These are phyloP conservation scores for Thera obeliscata DNA, from an alignment of 2,888 invertebrate species.

Conservation along the genomic window DNA sequence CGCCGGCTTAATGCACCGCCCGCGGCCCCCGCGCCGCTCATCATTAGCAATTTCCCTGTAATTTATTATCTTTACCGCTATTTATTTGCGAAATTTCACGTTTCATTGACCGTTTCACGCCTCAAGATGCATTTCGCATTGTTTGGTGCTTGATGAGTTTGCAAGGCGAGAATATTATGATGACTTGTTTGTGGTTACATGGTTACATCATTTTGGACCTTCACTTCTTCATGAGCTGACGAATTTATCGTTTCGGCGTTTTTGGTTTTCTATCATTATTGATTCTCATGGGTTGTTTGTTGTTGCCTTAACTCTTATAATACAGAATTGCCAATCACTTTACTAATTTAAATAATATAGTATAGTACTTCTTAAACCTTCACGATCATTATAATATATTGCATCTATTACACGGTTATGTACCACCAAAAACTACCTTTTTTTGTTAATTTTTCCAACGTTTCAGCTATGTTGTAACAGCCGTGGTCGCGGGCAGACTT, in stretches of 20 bases:
- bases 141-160: conserved; percentile 3
- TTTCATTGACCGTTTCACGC: conserved; percentile 57
- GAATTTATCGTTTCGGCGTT: background rate
- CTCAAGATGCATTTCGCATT: conserved; percentile 41
- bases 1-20: conserved; percentile 84
- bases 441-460: too few relatives aligned
- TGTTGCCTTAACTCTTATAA: background rate
- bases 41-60: conserved; percentile 84
- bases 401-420: too few relatives aligned
- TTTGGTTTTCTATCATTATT: background rate
- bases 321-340: background rate
- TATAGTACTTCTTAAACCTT: too few relatives aligned
- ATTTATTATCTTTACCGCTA: conserved; percentile 84
- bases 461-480: too few relatives aligned
- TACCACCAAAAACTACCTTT: too few relatives aligned
- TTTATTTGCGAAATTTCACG: conserved; percentile 81
- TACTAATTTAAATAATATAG: background rate
- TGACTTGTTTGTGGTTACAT: background rate
- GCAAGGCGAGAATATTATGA: background rate
- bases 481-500: too few relatives aligned
- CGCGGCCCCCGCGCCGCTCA: conserved; percentile 79
- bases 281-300: background rate
- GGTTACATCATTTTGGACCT: background rate
- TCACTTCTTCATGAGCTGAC: background rate
- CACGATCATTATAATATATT: too few relatives aligned